Evolutionary conservation across 2,113 vertebrate species (phyloP), one percentile per base, ranked within the genome.

Genomic region (Echinops telfairi): DNA sequence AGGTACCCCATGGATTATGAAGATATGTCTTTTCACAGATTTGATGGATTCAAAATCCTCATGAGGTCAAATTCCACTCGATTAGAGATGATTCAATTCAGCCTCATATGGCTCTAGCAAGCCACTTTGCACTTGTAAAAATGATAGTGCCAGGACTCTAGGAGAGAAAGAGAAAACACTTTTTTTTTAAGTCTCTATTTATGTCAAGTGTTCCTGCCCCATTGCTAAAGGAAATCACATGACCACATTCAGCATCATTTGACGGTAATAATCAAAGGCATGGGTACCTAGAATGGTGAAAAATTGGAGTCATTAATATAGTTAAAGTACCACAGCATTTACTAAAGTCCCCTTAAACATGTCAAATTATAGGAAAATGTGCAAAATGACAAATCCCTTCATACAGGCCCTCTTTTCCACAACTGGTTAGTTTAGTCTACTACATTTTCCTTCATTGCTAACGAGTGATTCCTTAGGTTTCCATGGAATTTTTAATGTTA

Each of bases 371-470:
- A 94, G 86, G 43, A 86, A 92, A 70, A 79, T 88, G 17, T 92
- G 85, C 53, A 90, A 64, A 70, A 86, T 89, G 40, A 43, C 29
- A 93, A 62, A 84, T 16, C 6, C 53, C 70, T 64, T 70, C 53
- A 73, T 91, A 33, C 38, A 58, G n/a, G 6, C 73, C 38, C 60
- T 77, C 0, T 87, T 94, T 89, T 82, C 40, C 70, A 70, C 10
- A 70, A 33, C 23, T 94, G 5, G 82, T 88, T 70, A 78, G 80
- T 91, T 20, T 43, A 53, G 47, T 53, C 47, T 83, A 88, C 83
- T 57, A 53, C 62, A 43, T 89, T 92, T 95, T 82, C 70, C 58
- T 15, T 71, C 87, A 60, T 53, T 95, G 92, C 90, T 90, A 90
- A 88, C 82, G 17, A 93, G 64, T 53, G 38, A 78, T 29, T 88